Conservation (phyloP, 1,140 invertebrate species). For the Scaptomyza graminum region DNA sequence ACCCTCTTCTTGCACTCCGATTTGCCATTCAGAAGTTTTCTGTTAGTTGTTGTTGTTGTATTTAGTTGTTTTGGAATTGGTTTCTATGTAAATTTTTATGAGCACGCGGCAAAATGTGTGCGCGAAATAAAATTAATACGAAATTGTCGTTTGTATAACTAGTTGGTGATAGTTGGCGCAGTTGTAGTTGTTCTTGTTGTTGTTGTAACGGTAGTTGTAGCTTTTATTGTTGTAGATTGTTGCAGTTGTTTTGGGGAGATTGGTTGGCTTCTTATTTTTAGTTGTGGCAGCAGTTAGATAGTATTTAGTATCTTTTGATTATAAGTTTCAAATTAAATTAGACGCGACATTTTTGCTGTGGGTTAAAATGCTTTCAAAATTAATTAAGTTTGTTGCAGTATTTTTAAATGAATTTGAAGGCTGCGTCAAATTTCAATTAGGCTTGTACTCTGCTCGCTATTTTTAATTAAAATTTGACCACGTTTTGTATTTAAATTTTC, state of each 20-base stretch:
- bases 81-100: conserved; percentile 81
- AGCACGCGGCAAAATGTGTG: conserved; percentile 57
- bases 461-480: not conserved
- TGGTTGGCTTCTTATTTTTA: conserved; percentile 11
- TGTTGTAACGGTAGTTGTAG: conserved; percentile 10
- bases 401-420: too few relatives aligned
- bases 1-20: conserved; percentile 51
- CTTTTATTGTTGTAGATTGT: conserved; percentile 21
- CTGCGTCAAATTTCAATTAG: too few relatives aligned
- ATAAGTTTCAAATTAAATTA: conserved; percentile 39
- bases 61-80: conserved; percentile 43
- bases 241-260: conserved; percentile 13
- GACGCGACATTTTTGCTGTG: conserved; percentile 28
- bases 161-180: conserved; percentile 47
- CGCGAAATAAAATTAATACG: conserved; percentile 77
- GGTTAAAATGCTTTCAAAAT: not conserved
- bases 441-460: not conserved
- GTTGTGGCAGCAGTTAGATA: conserved; percentile 31
- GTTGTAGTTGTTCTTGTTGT: conserved; percentile 36
- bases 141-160: conserved; percentile 63
- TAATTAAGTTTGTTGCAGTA: not conserved
- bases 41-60: conserved; percentile 30
- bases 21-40: conserved; percentile 35
- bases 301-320: conserved; percentile 35
- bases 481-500: not conserved